Conservation (phyloP, 2,113 vertebrate species). For the Gallinago undulata region DNA sequence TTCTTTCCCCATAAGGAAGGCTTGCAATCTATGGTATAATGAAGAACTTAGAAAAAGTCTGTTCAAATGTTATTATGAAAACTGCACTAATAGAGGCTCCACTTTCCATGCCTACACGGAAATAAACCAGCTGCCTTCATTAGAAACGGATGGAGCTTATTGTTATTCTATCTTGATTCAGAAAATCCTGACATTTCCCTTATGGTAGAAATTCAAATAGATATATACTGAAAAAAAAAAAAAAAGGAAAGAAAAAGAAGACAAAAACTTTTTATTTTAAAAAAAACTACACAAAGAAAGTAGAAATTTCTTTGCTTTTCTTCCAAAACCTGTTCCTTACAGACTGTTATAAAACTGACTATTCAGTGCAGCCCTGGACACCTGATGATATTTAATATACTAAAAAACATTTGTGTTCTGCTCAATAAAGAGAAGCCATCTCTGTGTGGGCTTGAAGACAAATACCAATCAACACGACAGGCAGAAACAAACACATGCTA, state of each 20-base stretch:
- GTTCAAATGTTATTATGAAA: neutral
- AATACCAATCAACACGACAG: slow-evolving; percentile 38
- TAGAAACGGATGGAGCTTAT: neutral
- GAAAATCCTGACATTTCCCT: neutral
- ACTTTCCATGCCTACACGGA: neutral
- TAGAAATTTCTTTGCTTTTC: neutral
- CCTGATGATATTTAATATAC: neutral
- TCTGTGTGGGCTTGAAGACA: slow-evolving; percentile 27
- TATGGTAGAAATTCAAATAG: neutral
- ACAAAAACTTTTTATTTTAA: neutral
- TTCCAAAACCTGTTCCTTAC: neutral
- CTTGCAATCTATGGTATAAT: neutral
- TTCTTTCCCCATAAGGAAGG: neutral
- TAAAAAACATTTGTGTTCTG: neutral
- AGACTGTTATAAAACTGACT: neutral
- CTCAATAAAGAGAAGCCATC: neutral
- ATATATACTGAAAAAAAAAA: neutral
- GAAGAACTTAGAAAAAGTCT: neutral
- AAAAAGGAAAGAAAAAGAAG: too few relatives aligned
- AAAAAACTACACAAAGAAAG: neutral
- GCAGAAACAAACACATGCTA: slow-evolving; percentile 19
- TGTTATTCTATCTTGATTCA: neutral
- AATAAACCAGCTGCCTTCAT: slow-evolving; percentile 1
- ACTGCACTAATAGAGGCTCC: neutral
- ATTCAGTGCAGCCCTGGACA: neutral